Evolutionary conservation across 2,797 vertebrate species (phyloP).

Genomic region (Tangara arthus): DNA sequence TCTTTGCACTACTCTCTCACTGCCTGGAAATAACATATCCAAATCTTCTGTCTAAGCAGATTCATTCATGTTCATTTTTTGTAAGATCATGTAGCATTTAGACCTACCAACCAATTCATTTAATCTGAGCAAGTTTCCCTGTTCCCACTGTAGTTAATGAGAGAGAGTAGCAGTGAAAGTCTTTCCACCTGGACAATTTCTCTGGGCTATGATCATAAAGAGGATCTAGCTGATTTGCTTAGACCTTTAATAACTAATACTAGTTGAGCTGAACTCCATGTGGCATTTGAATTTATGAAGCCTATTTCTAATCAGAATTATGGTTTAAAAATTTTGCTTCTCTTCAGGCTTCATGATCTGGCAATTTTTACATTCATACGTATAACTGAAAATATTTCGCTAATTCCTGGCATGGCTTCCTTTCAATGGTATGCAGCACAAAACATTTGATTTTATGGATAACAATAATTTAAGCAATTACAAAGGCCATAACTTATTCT

Average conservation of each 20-base stretch:
- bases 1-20: not conserved
- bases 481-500: not conserved
- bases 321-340: not conserved
- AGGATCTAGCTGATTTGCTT: not conserved
- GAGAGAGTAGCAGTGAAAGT: not conserved
- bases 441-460: not conserved
- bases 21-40: not conserved
- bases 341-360: not conserved
- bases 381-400: not conserved
- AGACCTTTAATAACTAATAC: not conserved
- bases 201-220: not conserved
- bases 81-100: not conserved
- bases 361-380: not conserved
- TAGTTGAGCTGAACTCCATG: not conserved
- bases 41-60: not conserved
- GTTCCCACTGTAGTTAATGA: not conserved
- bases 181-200: not conserved
- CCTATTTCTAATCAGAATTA: not conserved
- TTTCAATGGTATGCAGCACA: not conserved
- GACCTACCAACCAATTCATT: not conserved
- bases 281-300: not conserved
- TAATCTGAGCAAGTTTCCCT: not conserved
- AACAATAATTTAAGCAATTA: not conserved
- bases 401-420: not conserved
- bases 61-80: constrained; percentile 15